Evolutionary conservation across 2,888 invertebrate species (phyloP), one percentile per base, ranked within the genome.

Genomic region (Heteromyza rotundicornis): DNA sequence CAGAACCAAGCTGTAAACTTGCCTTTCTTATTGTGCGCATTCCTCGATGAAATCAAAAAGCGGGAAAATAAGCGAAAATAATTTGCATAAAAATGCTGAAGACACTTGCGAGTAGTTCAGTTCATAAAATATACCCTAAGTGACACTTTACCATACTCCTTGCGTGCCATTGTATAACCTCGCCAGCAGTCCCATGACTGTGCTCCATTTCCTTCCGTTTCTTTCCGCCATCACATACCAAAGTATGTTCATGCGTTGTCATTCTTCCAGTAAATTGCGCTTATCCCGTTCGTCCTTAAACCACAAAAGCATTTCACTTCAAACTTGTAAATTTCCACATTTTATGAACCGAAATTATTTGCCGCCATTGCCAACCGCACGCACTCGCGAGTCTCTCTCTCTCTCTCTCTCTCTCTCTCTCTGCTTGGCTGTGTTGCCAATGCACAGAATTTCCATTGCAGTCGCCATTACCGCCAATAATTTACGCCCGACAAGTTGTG

Each of bases 321-420:
- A n/a, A 40, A 40, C 5, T 40, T 40, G 40, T 40, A 40, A 40
- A 40, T 40, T 40, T 40, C n/a, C 40, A n/a, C 40, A 40, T 40
- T 40, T 40, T 40, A 40, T 40, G 40, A 40, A 40, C 12, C 14
- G 40, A n/a, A 40, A 40, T 40, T n/a, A 40, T 40, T 40, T n/a
- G 40, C 40, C 14, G 14, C n/a, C 16, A n/a, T n/a, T 40, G 16
- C 40, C 40, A 40, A 40, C 8, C 40, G 40, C 14, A n/a, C 40
- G 3, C 40, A n/a, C 3, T n/a, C 16, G 40, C n/a, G n/a, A n/a
- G n/a, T n/a, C n/a, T 40, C 40, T 40, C 3, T 40, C 14, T 40
- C 14, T 27, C 27, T 27, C 5, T 27, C 10, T 27, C 10, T 27
- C 10, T 27, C 10, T 27, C 27, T n/a, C n/a, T n/a, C n/a, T n/a